These are phyloP conservation scores for Rambutsinella grinnellia DNA, from an alignment of 2,888 invertebrate species.

Conservation along the genomic window DNA sequence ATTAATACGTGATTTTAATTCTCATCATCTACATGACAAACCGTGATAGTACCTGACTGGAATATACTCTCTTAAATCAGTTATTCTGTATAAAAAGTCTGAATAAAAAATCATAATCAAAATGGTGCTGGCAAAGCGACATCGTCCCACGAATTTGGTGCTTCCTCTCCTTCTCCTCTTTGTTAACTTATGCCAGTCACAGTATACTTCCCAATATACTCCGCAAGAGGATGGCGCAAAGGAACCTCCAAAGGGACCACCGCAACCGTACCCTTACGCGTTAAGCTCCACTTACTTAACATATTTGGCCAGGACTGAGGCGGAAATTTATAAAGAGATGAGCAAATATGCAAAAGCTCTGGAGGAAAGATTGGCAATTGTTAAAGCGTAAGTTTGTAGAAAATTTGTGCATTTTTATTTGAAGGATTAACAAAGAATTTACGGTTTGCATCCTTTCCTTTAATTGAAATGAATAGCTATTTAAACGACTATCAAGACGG, in stretches of 20 bases:
- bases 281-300: slow-evolving; percentile 63
- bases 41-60: too few relatives aligned
- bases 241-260: slow-evolving; percentile 40
- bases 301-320: slow-evolving; percentile 61
- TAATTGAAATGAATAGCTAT: slow-evolving; percentile 37
- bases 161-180: slow-evolving; percentile 9
- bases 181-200: slow-evolving; percentile 27
- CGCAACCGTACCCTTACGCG: slow-evolving; percentile 61
- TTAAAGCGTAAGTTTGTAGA: slow-evolving; percentile 53
- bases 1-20: too few relatives aligned
- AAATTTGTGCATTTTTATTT: neutral
- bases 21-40: too few relatives aligned
- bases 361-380: slow-evolving; percentile 60
- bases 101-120: neutral
- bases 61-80: too few relatives aligned
- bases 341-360: slow-evolving; percentile 57
- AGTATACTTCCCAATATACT: slow-evolving; percentile 37
- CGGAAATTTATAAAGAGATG: slow-evolving; percentile 59
- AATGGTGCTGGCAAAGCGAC: slow-evolving; percentile 1
- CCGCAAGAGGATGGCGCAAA: slow-evolving; percentile 31
- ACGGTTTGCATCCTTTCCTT: neutral
- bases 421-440: slow-evolving; percentile 6
- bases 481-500: slow-evolving; percentile 64
- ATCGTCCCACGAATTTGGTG: too few relatives aligned
- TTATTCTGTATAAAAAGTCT: too few relatives aligned